phyloP scores from a whole-genome alignment of 2,888 invertebrate genomes.

The Parelbella ahira region DNA sequence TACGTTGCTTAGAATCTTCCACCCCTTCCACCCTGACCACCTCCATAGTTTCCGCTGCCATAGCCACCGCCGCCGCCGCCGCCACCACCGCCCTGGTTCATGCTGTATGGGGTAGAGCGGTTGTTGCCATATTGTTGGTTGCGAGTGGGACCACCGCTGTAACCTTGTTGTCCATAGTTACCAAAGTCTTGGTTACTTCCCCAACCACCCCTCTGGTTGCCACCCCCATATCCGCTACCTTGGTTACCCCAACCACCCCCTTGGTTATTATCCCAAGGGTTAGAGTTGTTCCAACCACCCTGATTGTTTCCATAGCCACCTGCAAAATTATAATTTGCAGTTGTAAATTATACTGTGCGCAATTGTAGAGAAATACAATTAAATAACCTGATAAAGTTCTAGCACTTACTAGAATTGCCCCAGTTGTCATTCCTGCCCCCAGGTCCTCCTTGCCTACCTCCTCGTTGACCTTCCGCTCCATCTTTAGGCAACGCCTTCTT shows the following conservation, averaged over 20 bases:
- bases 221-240: conserved; percentile 34
- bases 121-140: conserved; percentile 86
- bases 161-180: conserved; percentile 90
- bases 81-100: conserved; percentile 81
- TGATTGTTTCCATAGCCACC: conserved; percentile 78
- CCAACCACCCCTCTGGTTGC: conserved; percentile 54
- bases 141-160: conserved; percentile 92
- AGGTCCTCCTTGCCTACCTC: conserved; percentile 72
- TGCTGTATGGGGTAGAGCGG: conserved; percentile 86
- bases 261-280: conserved; percentile 66
- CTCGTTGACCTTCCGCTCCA: conserved; percentile 79
- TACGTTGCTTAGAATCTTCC: conserved; percentile 56
- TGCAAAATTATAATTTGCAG: conserved; percentile 35
- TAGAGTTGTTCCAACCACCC: conserved; percentile 73
- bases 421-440: conserved; percentile 59
- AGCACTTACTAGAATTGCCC: conserved; percentile 51
- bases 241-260: conserved; percentile 48
- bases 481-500: conserved; percentile 96
- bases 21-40: conserved; percentile 49
- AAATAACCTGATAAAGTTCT: no score
- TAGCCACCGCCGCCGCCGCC: conserved; percentile 65
- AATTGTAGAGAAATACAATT: no score
- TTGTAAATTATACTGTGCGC: no score
- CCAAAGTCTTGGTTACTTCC: conserved; percentile 86
- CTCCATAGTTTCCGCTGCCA: conserved; percentile 49